These are phyloP conservation scores for Gastrophryne carolinensis DNA, from an alignment of 2,797 vertebrate species.

Conservation along the genomic window DNA sequence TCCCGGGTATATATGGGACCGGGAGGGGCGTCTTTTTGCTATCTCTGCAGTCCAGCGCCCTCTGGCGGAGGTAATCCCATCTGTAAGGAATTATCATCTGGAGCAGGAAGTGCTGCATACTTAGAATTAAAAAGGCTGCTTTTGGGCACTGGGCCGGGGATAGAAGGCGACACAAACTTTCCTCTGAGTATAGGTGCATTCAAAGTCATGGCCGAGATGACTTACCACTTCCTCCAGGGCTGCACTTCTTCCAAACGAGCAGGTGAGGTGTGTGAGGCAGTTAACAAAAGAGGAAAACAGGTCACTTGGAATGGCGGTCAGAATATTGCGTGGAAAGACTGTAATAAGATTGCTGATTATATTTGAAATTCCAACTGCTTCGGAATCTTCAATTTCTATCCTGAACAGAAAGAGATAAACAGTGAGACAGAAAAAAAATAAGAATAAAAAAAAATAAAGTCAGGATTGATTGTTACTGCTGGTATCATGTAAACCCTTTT, in stretches of 20 bases:
- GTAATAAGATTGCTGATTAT: constrained; percentile 98
- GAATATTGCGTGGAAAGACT: constrained; percentile 88
- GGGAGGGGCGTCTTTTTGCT: too few species aligned
- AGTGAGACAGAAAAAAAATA: background rate
- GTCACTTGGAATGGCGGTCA: constrained; percentile 92
- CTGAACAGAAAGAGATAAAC: constrained; percentile 70
- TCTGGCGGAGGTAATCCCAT: too few species aligned
- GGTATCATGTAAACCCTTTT: too few species aligned
- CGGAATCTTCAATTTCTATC: constrained; percentile 98
- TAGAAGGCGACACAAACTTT: too few species aligned
- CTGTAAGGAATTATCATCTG: too few species aligned
- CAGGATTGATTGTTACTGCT: background rate
- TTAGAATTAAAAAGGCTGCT: too few species aligned
- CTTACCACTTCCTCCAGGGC: constrained; percentile 97
- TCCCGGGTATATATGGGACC: too few species aligned
- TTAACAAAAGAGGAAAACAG: constrained; percentile 97
- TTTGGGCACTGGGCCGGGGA: too few species aligned
- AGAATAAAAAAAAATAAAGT: background rate
- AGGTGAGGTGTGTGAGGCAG: constrained; percentile 95
- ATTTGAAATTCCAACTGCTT: constrained; percentile 95
- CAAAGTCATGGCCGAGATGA: too few species aligned
- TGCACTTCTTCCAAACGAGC: constrained; percentile 95
- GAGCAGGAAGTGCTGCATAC: too few species aligned
- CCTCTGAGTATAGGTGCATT: too few species aligned
- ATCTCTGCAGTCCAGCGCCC: too few species aligned